A percentile compares a stretch with the other conserved stretches of the same genome.
Evolutionary conservation across 2,797 vertebrate genomes (phyloP).

Genomic region (Phoebastria nigripes): DNA sequence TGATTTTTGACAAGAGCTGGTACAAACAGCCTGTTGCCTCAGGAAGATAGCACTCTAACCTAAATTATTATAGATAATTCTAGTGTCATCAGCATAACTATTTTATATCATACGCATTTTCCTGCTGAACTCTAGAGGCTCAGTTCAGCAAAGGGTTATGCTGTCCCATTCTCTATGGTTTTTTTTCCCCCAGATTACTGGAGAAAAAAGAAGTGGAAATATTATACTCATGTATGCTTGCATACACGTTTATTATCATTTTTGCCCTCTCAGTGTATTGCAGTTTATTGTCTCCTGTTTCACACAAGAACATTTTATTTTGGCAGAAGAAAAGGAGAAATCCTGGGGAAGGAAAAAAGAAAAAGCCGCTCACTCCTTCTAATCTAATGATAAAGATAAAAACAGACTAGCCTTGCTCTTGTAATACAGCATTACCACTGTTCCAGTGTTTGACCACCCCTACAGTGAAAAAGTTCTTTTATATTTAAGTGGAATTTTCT

Average conservation of each 20-base stretch:
- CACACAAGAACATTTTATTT: neutral
- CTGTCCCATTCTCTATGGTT: neutral
- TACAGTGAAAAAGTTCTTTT: neutral
- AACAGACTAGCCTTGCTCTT: neutral
- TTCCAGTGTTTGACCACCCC: neutral
- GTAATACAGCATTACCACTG: neutral
- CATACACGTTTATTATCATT: neutral
- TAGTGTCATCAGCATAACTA: neutral
- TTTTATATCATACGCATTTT: neutral
- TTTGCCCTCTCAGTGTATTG: neutral
- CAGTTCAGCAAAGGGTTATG: neutral
- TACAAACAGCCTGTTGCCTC: conserved; percentile 38
- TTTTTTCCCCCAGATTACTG: neutral
- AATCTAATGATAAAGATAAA: neutral
- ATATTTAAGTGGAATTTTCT: neutral
- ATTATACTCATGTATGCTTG: neutral
- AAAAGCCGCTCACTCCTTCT: neutral
- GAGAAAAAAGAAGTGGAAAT: neutral
- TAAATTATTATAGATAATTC: conserved; percentile 30
- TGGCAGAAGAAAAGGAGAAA: neutral
- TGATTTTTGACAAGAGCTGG: conserved; percentile 37
- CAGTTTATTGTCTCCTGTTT: neutral
- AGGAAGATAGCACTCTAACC: neutral
- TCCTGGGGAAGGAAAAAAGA: neutral
- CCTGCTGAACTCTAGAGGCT: neutral